Conservation (phyloP, 30 jellyfish, hydroid and myxozoan genomes). For the Pelagia noctiluca region DNA sequence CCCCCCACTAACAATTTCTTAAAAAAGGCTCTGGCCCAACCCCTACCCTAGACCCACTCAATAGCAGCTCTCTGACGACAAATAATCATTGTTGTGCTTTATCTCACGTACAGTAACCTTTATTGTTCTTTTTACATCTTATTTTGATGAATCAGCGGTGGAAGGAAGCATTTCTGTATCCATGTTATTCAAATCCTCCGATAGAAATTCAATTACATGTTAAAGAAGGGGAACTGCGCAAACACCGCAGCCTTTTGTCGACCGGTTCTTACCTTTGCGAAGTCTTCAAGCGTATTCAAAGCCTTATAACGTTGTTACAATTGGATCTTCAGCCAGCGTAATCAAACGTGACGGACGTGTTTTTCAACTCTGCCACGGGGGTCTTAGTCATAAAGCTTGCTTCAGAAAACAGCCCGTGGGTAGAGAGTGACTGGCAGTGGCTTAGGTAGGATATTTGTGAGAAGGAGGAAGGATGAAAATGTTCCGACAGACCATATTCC, state of each 20-base stretch:
- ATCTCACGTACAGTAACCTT: no score
- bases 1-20: no score
- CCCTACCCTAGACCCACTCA: no score
- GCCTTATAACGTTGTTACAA: slow-evolving; percentile 49
- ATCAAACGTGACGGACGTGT: slow-evolving; percentile 46
- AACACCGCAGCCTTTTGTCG: slow-evolving; percentile 5
- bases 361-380: slow-evolving; percentile 23
- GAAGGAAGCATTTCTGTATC: not conserved
- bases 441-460: no score
- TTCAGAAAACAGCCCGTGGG: not conserved
- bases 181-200: not conserved
- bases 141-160: no score
- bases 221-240: slow-evolving; percentile 7
- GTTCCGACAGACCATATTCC: no score
- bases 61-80: no score
- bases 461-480: no score
- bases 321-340: slow-evolving; percentile 33
- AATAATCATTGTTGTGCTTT: no score
- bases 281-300: slow-evolving; percentile 13
- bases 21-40: no score
- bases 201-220: not conserved
- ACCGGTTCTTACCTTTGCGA: not conserved
- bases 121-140: no score
- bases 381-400: not conserved
- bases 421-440: not conserved